These are phyloP conservation scores for Coenonympha glycerion DNA, from an alignment of 2,888 invertebrate genomes.

Conservation along the genomic window DNA sequence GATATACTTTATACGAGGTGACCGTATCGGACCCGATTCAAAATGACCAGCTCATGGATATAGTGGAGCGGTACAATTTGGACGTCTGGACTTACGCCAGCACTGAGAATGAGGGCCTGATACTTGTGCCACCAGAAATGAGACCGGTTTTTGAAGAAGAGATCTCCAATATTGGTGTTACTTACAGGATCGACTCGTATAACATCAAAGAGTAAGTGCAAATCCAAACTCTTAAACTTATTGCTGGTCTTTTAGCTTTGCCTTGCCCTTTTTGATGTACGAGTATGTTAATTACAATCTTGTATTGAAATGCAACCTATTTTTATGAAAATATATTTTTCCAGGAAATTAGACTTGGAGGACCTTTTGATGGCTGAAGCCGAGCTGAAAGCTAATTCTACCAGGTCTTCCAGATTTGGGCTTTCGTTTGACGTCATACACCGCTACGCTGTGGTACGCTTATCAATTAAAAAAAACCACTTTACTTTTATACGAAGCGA, in stretches of 20 bases:
- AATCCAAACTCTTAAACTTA: no score
- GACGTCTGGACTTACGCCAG: constrained; percentile 47
- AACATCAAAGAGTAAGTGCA: constrained; percentile 56
- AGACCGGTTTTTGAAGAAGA: constrained; percentile 41
- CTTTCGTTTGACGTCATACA: constrained; percentile 23
- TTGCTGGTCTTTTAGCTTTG: no score
- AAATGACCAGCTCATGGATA: constrained; percentile 36
- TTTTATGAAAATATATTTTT: no score
- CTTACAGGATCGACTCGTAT: constrained; percentile 42
- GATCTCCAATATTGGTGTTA: constrained; percentile 38
- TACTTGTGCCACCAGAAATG: constrained; percentile 44
- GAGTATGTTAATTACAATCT: no score
- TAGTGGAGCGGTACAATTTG: constrained; percentile 36
- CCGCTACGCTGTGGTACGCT: constrained; percentile 20
- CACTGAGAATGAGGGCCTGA: constrained; percentile 26
- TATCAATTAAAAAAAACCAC: no score
- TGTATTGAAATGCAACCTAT: no score
- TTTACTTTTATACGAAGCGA: no score
- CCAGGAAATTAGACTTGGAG: constrained; percentile 46
- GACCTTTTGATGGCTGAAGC: constrained; percentile 37
- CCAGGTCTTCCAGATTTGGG: constrained; percentile 37
- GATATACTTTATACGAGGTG: constrained; percentile 36
- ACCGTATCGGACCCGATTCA: constrained; percentile 30
- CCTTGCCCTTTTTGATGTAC: no score
- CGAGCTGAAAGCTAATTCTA: constrained; percentile 30